Percentiles rank a stretch among this genome's conserved stretches.
phyloP scores from a whole-genome alignment of 2,797 vertebrate genomes.

The Artibeus jamaicensis region DNA sequence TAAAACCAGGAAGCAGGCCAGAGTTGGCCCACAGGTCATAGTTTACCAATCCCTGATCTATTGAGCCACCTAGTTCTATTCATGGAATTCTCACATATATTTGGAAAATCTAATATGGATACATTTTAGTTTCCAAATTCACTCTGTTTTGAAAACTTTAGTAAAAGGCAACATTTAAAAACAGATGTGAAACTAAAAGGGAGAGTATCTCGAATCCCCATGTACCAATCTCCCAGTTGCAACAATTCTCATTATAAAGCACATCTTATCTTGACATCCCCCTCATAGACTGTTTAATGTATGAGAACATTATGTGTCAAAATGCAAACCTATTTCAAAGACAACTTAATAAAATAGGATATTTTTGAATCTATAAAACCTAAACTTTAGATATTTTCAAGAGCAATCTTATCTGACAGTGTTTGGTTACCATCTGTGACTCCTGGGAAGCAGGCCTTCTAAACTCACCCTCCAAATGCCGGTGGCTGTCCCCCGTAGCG shows the following conservation, averaged over 20 bases:
- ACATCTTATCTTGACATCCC: not conserved
- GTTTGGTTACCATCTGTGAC: not conserved
- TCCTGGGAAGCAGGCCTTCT: not conserved
- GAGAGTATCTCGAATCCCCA: not conserved
- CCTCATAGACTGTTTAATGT: not conserved
- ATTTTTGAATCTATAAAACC: not conserved
- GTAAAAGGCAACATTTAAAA: not conserved
- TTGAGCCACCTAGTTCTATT: not conserved
- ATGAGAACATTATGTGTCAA: not conserved
- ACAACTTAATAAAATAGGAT: not conserved
- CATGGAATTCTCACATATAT: not conserved
- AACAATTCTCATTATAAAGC: not conserved
- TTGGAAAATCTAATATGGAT: not conserved
- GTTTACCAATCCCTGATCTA: not conserved
- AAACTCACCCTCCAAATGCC: not conserved
- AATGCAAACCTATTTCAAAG: not conserved
- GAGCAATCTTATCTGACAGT: not conserved
- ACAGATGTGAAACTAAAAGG: not conserved
- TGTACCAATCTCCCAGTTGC: not conserved
- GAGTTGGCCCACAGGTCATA: not conserved
- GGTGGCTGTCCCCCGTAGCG: not conserved
- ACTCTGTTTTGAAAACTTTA: not conserved
- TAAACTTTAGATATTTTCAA: constrained; percentile 5
- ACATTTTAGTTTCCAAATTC: not conserved
- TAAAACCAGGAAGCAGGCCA: not conserved